Base-by-base conservation (phyloP, 1,140 invertebrate genomes). In the Theocolax elegans region DNA sequence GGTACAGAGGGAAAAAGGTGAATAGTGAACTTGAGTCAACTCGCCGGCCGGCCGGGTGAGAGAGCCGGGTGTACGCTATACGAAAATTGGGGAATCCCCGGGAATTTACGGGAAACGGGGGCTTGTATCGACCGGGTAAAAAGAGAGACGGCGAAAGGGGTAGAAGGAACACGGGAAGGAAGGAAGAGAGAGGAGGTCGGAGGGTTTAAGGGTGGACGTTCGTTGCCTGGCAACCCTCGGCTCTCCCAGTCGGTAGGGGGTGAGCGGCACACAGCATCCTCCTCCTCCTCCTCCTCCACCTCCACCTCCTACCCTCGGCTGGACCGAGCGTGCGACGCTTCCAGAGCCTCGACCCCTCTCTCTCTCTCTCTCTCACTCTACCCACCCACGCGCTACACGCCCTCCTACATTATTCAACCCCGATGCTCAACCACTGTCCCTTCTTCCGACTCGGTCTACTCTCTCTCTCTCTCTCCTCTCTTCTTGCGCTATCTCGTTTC, bases 171-270 rank as follows among this genome's bases (percentile, higher is more conserved):
- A 12, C 10, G 8, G 27, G 17, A 10, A 8, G 49, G 53, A 23
- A 44, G 56, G 38, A 62, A 58, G 58, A 71, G 73, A 65, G 65
- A 76, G 75, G 78, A 80, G 79, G 79, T 76, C 77, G 77, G 77
- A 79, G 79, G 77, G 79, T 80, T 84, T 81, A 83, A 84, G 83
- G 84, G 83, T 85, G 80, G 83, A 84, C 80, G 83, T 75, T 80
- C 80, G 83, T 85, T 86, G 83, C 83, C 74, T 80, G 75, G 83
- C 83, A 85, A 86, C 83, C 77, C 71, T 75, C 77, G 72, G 2
- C 71, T 75, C 74, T 72, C 68, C 73, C 69, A 74, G 62, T 48
- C 72, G 77, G 77, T 35, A 35, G 31, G 35, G 49, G 62, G 25
- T 7, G 17, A 40, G 21, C 21, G 2, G 38, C n/a, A 4, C 31